Evolutionary conservation across 2,113 vertebrate species (phyloP).

Genomic region (Takifugu bimaculatus): DNA sequence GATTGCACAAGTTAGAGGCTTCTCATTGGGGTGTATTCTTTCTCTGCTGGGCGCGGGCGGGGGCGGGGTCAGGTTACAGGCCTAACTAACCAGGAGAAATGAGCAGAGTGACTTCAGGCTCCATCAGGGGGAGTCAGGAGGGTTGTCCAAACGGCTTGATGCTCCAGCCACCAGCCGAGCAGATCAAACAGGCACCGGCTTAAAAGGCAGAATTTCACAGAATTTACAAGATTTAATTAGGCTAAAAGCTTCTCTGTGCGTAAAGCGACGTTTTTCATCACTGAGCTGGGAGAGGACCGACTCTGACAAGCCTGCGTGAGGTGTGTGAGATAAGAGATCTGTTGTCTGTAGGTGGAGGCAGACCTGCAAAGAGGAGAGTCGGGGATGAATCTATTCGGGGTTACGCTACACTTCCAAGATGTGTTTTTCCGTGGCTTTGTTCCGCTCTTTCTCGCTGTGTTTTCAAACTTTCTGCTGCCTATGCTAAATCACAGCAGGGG

Average conservation of each 20-base stretch:
- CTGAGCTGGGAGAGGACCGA: slow-evolving; percentile 35
- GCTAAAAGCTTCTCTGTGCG: slow-evolving; percentile 29
- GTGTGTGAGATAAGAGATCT: slow-evolving; percentile 54
- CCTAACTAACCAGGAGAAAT: too few species aligned
- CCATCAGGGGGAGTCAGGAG: not conserved
- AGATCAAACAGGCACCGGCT: slow-evolving; percentile 17
- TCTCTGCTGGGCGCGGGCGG: slow-evolving; percentile 28
- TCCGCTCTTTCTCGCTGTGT: slow-evolving; percentile 10
- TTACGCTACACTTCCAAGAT: slow-evolving; percentile 37
- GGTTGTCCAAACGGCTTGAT: not conserved
- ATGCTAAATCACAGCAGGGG: slow-evolving; percentile 25
- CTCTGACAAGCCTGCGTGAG: slow-evolving; percentile 52
- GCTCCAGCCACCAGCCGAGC: not conserved
- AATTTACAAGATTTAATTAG: slow-evolving; percentile 20
- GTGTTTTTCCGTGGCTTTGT: slow-evolving; percentile 22
- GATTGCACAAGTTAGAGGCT: slow-evolving; percentile 33
- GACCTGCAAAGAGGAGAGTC: slow-evolving; percentile 30
- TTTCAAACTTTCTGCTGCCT: slow-evolving; percentile 34
- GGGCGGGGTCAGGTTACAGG: slow-evolving; percentile 1
- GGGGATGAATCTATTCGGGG: slow-evolving; percentile 43
- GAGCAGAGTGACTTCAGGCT: slow-evolving; percentile 9
- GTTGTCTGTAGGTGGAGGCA: slow-evolving; percentile 48
- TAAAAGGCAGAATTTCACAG: slow-evolving; percentile 15
- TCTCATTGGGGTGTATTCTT: slow-evolving; percentile 48
- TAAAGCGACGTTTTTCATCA: slow-evolving; percentile 11